Percentiles rank a stretch among this genome's conserved stretches.
These are phyloP conservation scores for Sebastes vulpes DNA, from an alignment of 2,797 vertebrate species.

Conservation along the genomic window DNA sequence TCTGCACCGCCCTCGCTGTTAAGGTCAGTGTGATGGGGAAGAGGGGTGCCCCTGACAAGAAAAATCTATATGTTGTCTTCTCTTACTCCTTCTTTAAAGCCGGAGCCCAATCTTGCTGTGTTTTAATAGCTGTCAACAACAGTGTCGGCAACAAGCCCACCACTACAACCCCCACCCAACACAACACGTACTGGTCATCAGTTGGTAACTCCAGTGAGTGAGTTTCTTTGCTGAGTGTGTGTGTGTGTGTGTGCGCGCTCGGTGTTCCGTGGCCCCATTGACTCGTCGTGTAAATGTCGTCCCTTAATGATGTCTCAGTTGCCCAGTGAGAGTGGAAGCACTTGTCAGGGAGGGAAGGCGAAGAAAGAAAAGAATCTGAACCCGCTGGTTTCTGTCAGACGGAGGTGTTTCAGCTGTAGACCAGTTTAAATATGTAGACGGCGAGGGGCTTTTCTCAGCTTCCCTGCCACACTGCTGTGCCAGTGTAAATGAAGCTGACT, in stretches of 20 bases:
- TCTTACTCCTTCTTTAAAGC: constrained; percentile 81
- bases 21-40: constrained; percentile 85
- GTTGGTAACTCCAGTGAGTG: constrained; percentile 49
- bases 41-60: constrained; percentile 82
- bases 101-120: constrained; percentile 74
- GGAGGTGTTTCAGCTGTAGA: constrained; percentile 31
- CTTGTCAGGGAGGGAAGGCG: constrained; percentile 53
- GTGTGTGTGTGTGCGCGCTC: not conserved
- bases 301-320: constrained; percentile 77
- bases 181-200: constrained; percentile 56
- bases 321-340: constrained; percentile 59
- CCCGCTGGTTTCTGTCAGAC: constrained; percentile 39
- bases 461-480: constrained; percentile 2
- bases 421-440: constrained; percentile 38
- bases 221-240: constrained; percentile 23
- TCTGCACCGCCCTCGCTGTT: constrained; percentile 75
- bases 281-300: constrained; percentile 64
- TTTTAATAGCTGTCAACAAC: constrained; percentile 84
- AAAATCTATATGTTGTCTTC: constrained; percentile 88
- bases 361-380: constrained; percentile 27
- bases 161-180: constrained; percentile 19
- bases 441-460: not conserved
- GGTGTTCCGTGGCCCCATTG: constrained; percentile 48
- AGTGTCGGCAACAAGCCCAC: constrained; percentile 61
- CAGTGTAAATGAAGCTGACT: not conserved